Evolutionary conservation across 2,888 invertebrate species (phyloP), one percentile per base, ranked within the genome.

Genomic region (Pandemis corylana): DNA sequence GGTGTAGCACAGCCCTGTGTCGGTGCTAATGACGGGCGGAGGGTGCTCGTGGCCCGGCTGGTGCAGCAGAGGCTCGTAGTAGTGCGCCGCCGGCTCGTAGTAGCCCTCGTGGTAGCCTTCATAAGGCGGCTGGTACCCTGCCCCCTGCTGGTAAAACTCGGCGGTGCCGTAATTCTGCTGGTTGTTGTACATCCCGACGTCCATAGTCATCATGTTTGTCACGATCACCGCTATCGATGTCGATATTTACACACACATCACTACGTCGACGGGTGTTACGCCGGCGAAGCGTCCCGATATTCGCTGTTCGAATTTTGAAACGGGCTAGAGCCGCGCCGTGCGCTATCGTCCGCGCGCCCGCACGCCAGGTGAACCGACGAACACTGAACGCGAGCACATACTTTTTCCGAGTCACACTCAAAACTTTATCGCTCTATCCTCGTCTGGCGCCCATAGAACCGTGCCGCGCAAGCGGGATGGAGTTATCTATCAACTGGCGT

Each of bases 1-100:
- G 0, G 98, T 98, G 88, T 98, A 98, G 88, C 98, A 98, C 76
- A 98, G 94, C 0, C 98, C 98, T 61, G 97, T 96, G 84, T 97
- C 97, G 0, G 97, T 97, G 84, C 97, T 97, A 80, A 98, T 97
- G 64, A 98, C 97, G 13, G 96, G 95, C 4, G 95, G 88, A 28
- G 95, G 92, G 72, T 94, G 94, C 69, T 93, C 92, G 71, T 89
- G 91, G 71, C 92, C 83, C 42, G 91, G 87, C 72, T 94, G 94
- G 77, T 91, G 88, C 68, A 94, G 84, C 71, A 95, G 85, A 7
- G 92, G 91, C 76, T 94, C 93, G 84, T 95, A 95, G 82, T 95
- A 95, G 76, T 94, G 94, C 0, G 95, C 86, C 0, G 95, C 88
- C 1, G 87, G 90, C 79, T 90, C 94, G 80, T 94, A 94, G 82